phyloP scores from a whole-genome alignment of 2,797 vertebrate species.

The Tolypeutes matacus region DNA sequence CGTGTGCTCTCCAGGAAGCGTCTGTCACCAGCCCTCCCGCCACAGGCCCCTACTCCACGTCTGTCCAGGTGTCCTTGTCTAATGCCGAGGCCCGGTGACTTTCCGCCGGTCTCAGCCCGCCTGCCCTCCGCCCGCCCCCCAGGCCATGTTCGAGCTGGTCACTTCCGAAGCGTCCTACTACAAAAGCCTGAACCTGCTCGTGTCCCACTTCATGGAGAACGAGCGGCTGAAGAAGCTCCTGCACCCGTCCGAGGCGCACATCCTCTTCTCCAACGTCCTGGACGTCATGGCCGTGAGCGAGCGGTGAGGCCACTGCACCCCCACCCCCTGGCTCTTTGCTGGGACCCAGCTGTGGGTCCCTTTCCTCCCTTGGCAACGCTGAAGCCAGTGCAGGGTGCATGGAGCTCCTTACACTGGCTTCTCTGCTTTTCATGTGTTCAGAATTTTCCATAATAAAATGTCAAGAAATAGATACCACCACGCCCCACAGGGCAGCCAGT shows the following conservation, averaged over 20 bases:
- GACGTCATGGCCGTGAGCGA: conserved; percentile 97
- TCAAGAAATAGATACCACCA: neutral
- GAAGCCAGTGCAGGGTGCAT: accelerated
- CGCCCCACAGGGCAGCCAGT: accelerated
- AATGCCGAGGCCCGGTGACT: accelerated
- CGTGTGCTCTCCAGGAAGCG: too few relatives aligned
- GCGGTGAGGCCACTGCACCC: conserved; percentile 87
- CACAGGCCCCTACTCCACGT: too few relatives aligned
- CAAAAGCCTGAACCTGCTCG: conserved; percentile 96
- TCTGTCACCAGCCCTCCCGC: too few relatives aligned
- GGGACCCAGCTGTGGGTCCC: too few relatives aligned
- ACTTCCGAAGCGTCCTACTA: conserved; percentile 98
- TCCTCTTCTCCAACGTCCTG: conserved; percentile 98
- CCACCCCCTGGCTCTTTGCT: too few relatives aligned
- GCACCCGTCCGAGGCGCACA: conserved; percentile 96
- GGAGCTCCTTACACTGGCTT: accelerated
- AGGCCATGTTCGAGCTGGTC: conserved; percentile 99
- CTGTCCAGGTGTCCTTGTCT: neutral
- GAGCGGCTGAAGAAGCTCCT: conserved; percentile 92
- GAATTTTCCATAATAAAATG: neutral
- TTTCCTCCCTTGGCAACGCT: accelerated
- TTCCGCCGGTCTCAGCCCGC: accelerated
- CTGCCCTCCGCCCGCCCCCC: neutral
- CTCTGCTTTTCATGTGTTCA: neutral
- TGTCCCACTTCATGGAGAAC: conserved; percentile 96